phyloP scores from a whole-genome alignment of 2,797 vertebrate species.

The Neosalanx taihuensis region DNA sequence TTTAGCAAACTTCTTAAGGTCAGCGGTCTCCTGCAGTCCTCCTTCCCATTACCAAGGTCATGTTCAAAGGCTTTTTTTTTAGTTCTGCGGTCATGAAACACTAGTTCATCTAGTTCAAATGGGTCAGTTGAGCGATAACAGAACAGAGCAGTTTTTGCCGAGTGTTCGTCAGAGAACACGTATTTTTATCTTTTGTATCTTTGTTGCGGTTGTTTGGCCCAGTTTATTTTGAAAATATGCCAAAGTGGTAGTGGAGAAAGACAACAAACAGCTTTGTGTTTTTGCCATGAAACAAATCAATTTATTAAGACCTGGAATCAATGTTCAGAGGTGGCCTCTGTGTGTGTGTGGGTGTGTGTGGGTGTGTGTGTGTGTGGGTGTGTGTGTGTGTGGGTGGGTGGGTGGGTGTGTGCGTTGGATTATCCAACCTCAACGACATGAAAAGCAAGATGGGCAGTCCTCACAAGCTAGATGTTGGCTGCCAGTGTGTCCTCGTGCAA shows the following conservation, averaged over 20 bases:
- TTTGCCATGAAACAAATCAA: conserved; percentile 60
- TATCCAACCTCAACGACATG: conserved; percentile 21
- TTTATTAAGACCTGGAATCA: conserved; percentile 48
- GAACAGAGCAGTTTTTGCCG: not conserved
- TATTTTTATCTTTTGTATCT: conserved; percentile 11
- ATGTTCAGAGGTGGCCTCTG: conserved; percentile 8
- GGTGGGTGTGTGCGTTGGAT: not conserved
- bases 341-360: not conserved
- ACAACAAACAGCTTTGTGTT: conserved; percentile 21
- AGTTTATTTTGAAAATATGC: conserved; percentile 22
- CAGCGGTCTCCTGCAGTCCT: not conserved
- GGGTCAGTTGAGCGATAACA: conserved; percentile 9
- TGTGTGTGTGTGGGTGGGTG: not conserved
- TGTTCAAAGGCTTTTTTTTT: conserved; percentile 18
- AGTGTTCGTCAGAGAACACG: conserved; percentile 19
- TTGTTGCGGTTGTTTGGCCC: conserved; percentile 6
- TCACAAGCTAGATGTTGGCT: conserved; percentile 10
- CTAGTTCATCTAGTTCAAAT: too few species aligned
- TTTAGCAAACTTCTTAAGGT: conserved; percentile 2
- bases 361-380: not conserved
- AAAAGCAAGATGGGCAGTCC: conserved; percentile 4
- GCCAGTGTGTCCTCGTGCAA: conserved; percentile 21
- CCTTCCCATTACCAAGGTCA: not conserved
- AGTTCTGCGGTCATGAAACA: not conserved
- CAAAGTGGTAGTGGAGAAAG: conserved; percentile 38